phyloP scores from a whole-genome alignment of 2,888 invertebrate species.

The Tipula lateralis region DNA sequence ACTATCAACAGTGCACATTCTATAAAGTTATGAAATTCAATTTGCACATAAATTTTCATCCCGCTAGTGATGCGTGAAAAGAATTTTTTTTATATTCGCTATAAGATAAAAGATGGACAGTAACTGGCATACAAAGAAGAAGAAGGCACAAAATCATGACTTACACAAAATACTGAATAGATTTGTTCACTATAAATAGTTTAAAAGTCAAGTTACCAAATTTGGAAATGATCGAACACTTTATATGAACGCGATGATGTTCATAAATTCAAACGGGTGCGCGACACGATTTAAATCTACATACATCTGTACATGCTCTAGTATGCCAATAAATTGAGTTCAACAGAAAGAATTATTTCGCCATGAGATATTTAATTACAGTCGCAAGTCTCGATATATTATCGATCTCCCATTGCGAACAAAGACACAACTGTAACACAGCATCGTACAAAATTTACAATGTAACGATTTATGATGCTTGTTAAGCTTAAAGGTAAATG shows the following conservation, averaged over 20 bases:
- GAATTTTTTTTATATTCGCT: background rate
- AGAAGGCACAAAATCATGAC: background rate
- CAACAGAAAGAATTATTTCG: background rate
- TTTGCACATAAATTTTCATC: background rate
- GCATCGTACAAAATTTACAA: background rate
- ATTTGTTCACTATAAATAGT: background rate
- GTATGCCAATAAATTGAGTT: background rate
- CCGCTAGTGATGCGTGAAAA: background rate
- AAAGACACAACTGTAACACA: background rate
- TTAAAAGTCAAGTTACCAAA: conserved; percentile 11
- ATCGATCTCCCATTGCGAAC: background rate
- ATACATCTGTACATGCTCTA: background rate
- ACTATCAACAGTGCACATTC: background rate
- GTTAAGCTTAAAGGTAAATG: background rate
- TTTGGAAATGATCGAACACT: background rate
- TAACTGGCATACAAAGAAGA: background rate
- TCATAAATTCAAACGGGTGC: background rate
- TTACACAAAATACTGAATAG: background rate
- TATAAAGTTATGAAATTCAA: background rate
- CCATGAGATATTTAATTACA: background rate
- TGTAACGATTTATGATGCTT: background rate
- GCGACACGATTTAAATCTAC: background rate
- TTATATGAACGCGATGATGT: background rate
- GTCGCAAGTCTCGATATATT: background rate
- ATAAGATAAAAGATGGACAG: background rate